phyloP scores from a whole-genome alignment of 1,140 invertebrate species.

The Reticulitermes speratus region DNA sequence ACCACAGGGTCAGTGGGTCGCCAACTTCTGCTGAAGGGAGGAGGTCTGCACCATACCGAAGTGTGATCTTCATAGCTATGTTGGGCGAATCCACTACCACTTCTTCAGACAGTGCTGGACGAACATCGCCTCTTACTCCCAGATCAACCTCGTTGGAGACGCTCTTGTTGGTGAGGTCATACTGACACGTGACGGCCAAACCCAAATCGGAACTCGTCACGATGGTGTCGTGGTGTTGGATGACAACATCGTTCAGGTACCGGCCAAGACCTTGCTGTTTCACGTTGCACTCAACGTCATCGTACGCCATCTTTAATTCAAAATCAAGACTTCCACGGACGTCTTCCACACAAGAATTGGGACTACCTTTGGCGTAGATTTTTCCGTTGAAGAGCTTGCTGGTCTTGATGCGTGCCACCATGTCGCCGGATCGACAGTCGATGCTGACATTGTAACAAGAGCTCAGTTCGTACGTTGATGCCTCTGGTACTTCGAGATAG shows the following conservation, averaged over 20 bases:
- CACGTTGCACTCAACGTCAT: constrained; percentile 85
- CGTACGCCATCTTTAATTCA: constrained; percentile 86
- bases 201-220: constrained; percentile 92
- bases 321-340: constrained; percentile 82
- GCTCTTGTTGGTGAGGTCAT: constrained; percentile 90
- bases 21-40: constrained; percentile 83
- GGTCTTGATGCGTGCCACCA: constrained; percentile 88
- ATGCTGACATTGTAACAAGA: constrained; percentile 94
- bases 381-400: constrained; percentile 92
- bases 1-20: constrained; percentile 84
- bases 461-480: constrained; percentile 86
- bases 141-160: constrained; percentile 89
- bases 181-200: constrained; percentile 88
- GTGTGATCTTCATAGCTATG: constrained; percentile 92
- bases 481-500: constrained; percentile 84
- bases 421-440: constrained; percentile 86
- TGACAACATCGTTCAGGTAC: constrained; percentile 86
- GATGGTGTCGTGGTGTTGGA: constrained; percentile 93
- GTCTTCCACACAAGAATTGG: constrained; percentile 87
- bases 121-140: constrained; percentile 82
- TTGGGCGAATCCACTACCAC: constrained; percentile 88
- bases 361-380: constrained; percentile 89
- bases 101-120: constrained; percentile 73
- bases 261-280: constrained; percentile 79
- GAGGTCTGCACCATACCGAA: constrained; percentile 74